A percentile compares a stretch with the other conserved stretches of the same genome.
Evolutionary conservation across 1,140 invertebrate species (phyloP).

Genomic region (Bombyx mandarina): DNA sequence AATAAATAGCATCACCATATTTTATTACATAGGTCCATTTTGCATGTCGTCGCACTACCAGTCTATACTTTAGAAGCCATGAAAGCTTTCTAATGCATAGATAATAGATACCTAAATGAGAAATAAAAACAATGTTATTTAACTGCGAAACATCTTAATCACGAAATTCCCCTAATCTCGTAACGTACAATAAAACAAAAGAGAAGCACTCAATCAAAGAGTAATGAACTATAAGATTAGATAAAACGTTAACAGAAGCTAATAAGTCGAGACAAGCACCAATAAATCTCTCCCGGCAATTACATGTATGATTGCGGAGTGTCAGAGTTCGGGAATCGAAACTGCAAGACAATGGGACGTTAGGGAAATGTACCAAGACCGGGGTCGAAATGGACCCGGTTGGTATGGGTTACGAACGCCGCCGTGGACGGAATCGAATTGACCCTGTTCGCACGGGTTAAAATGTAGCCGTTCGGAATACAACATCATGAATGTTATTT

Average conservation of each 20-base stretch:
- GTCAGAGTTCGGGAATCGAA: slow-evolving; percentile 21
- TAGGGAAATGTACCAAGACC: slow-evolving; percentile 32
- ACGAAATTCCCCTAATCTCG: not conserved
- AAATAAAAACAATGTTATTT: not conserved
- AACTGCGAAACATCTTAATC: not conserved
- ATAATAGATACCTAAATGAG: no score
- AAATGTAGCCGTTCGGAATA: no score
- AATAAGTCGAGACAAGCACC: slow-evolving; percentile 24
- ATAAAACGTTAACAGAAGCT: slow-evolving; percentile 30
- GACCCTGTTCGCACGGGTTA: no score
- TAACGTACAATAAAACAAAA: slow-evolving; percentile 19
- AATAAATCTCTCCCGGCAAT: slow-evolving; percentile 46
- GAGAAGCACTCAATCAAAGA: slow-evolving; percentile 36
- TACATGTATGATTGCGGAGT: slow-evolving; percentile 33
- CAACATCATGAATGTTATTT: no score
- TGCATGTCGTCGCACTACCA: no score
- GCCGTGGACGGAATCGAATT: slow-evolving; percentile 1
- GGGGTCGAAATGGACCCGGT: slow-evolving; percentile 13
- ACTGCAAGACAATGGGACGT: slow-evolving; percentile 29
- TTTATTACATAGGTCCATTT: no score
- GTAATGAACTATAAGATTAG: slow-evolving; percentile 46
- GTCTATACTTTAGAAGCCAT: no score
- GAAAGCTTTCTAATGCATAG: no score
- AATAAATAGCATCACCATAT: no score
- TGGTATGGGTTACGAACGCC: slow-evolving; percentile 9